These are phyloP conservation scores for Xylophagus ater DNA, from an alignment of 2,888 invertebrate species.

Conservation along the genomic window DNA sequence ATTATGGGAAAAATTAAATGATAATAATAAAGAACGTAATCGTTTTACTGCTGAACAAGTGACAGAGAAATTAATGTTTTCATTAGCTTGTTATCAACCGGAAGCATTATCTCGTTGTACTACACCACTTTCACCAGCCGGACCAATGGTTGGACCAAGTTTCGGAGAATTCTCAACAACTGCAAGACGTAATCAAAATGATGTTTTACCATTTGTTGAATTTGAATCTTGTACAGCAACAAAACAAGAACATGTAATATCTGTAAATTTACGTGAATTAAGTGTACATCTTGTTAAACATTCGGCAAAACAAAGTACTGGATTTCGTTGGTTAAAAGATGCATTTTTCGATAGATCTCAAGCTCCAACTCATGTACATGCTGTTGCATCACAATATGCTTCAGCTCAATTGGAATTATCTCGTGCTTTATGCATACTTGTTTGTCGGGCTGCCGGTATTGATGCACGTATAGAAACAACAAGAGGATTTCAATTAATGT, in stretches of 20 bases:
- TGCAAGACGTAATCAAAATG: slow-evolving; percentile 40
- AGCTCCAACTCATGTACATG: slow-evolving; percentile 62
- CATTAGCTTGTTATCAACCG: slow-evolving; percentile 74
- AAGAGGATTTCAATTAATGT: slow-evolving; percentile 72
- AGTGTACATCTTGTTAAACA: slow-evolving; percentile 71
- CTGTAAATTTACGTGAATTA: slow-evolving; percentile 75
- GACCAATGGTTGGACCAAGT: slow-evolving; percentile 42
- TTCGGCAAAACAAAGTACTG: slow-evolving; percentile 40
- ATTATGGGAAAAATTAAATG: slow-evolving; percentile 61
- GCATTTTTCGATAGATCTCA: slow-evolving; percentile 42
- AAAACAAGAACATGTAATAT: slow-evolving; percentile 78
- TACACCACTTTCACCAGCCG: slow-evolving; percentile 71
- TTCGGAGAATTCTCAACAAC: slow-evolving; percentile 33
- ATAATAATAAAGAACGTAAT: slow-evolving; percentile 47
- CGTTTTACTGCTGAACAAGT: slow-evolving; percentile 59
- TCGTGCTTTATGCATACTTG: slow-evolving; percentile 61
- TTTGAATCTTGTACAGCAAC: slow-evolving; percentile 77
- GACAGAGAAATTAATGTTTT: slow-evolving; percentile 65
- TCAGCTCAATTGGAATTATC: slow-evolving; percentile 72
- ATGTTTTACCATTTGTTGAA: slow-evolving; percentile 67
- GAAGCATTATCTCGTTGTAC: slow-evolving; percentile 76
- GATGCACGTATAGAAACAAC: slow-evolving; percentile 57
- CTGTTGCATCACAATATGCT: slow-evolving; percentile 70
- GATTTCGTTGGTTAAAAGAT: slow-evolving; percentile 39
- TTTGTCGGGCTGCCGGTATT: slow-evolving; percentile 56